Conservation (phyloP, 2,113 vertebrate species). For the Hippolais icterina region DNA sequence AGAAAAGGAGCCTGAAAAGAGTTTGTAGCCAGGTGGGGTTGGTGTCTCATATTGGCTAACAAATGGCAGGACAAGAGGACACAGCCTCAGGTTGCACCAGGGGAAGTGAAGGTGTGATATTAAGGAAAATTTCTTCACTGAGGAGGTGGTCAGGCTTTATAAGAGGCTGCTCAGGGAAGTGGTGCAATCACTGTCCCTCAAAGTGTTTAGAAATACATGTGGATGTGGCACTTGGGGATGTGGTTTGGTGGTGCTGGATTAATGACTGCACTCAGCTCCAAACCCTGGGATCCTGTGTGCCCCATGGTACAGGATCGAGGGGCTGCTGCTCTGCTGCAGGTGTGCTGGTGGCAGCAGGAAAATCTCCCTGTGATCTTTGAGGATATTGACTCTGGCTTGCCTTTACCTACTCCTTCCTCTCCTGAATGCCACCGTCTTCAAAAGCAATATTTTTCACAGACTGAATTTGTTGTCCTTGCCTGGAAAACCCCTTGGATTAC, state of each 20-base stretch:
- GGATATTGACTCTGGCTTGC: background rate
- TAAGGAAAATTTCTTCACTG: background rate
- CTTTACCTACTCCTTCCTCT: background rate
- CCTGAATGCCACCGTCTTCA: background rate
- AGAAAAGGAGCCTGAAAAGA: background rate
- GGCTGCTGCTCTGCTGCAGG: background rate
- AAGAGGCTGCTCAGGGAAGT: background rate
- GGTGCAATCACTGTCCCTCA: background rate
- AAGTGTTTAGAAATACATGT: background rate
- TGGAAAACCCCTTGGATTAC: background rate
- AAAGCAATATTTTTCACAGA: background rate
- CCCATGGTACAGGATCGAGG: accelerated
- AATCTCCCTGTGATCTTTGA: background rate
- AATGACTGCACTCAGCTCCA: background rate
- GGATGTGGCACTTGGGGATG: background rate
- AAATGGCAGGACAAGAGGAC: background rate
- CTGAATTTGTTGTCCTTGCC: background rate
- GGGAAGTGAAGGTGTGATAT: too few species aligned
- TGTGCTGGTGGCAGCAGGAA: background rate
- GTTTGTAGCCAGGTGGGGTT: too few species aligned
- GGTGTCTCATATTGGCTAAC: background rate
- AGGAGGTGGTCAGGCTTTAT: background rate
- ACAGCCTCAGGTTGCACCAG: background rate
- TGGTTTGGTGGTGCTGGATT: background rate
- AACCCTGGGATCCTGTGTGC: background rate